Base-by-base conservation (phyloP, 2,113 vertebrate genomes). In the Sclerurus mexicanus region DNA sequence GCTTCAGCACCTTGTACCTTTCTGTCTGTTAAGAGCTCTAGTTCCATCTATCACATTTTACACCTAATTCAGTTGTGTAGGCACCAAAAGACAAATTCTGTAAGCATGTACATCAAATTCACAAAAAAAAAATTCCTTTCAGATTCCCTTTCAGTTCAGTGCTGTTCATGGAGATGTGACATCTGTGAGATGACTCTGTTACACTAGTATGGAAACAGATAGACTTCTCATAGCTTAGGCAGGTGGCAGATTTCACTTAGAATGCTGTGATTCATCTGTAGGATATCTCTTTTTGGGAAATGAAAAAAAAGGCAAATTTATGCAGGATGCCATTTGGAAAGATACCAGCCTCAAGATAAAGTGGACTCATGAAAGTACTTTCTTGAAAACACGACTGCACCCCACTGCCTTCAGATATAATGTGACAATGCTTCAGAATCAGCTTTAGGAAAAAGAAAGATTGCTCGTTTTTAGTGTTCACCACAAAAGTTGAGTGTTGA, bases 241-340 rank as follows among this genome's bases (percentile, higher is more conserved):
- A 63, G 66, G 53, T 64, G 53, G 71, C 58, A 82, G 62, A 50
- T 73, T 85, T 53, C 69, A 19, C 64, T 79, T 76, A 87, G 58
- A 76, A 49, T 42, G 40, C 17, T 73, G 37, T 85, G 91, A 89
- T 82, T 91, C 81, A 95, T 67, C 74, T 69, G n/a, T 23, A 89
- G 49, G 28, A 79, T 72, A 75, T 72, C 59, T 81, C 18, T 80
- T 81, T 37, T 52, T 14, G 47, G 28, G n/a, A 52, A 69, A 14
- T 52, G 25, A 1, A 44, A 42, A 75, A 75, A 84, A 50, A n/a
- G 24, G 60, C 50, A 81, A 60, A 75, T 66, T 74, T 87, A 78
- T 89, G 64, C 64, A 95, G 28, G 31, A 94, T 92, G 79, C 17
- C 44, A 75, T 94, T 78, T 68, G 66, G 49, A 94, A 90, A 83